A percentile compares a stretch with the other conserved stretches of the same genome.
phyloP scores from a whole-genome alignment of 2,888 invertebrate species.

The Carterocephalus palaemon region DNA sequence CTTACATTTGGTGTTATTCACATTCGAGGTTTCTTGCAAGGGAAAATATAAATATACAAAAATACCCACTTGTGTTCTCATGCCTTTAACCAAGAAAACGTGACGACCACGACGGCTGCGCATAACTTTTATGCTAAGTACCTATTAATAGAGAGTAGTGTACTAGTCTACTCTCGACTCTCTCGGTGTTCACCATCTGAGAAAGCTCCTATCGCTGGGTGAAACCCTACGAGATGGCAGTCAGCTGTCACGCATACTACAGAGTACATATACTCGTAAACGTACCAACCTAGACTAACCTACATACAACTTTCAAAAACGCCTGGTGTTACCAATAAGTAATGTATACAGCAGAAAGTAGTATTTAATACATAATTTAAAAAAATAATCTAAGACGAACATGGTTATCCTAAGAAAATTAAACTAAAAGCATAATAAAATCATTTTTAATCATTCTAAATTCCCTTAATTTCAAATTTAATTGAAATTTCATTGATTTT shows the following conservation, averaged over 20 bases:
- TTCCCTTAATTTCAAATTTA: no score
- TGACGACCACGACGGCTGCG: slow-evolving; percentile 1
- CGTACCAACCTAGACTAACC: no score
- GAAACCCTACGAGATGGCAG: slow-evolving; percentile 57
- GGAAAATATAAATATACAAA: neutral
- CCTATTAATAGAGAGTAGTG: slow-evolving; percentile 38
- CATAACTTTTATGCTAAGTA: slow-evolving; percentile 21
- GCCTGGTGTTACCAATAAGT: slow-evolving; percentile 33
- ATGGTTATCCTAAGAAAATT: no score
- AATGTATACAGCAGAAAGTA: no score
- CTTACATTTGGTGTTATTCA: no score
- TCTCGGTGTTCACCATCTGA: slow-evolving; percentile 44
- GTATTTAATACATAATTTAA: no score
- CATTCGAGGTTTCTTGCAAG: no score
- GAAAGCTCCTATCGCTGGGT: slow-evolving; percentile 66
- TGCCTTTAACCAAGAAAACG: slow-evolving; percentile 3
- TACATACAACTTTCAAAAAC: slow-evolving; percentile 41
- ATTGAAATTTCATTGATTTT: no score
- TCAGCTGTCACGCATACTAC: slow-evolving; percentile 52
- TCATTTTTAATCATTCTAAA: no score
- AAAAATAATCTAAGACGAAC: no score
- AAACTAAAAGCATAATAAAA: no score
- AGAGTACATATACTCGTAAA: no score
- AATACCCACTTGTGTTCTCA: neutral
- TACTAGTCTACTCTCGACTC: slow-evolving; percentile 40